phyloP scores from a whole-genome alignment of 2,113 vertebrate genomes.

The Cisticola juncidis region DNA sequence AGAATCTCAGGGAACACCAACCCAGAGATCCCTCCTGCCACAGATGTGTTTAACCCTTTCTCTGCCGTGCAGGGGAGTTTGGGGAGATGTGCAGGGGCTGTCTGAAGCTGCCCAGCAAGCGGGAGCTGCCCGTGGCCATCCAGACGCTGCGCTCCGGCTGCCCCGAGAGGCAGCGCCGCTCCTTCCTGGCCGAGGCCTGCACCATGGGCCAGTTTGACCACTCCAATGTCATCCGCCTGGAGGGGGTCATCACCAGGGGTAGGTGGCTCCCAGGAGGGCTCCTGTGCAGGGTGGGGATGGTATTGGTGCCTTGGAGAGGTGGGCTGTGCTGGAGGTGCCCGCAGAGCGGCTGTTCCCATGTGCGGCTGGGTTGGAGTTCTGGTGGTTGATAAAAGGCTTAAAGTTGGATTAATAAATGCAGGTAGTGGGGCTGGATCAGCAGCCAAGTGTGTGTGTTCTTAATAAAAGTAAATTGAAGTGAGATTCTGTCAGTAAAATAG shows the following conservation, averaged over 20 bases:
- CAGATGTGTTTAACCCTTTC: background rate
- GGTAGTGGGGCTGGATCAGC: background rate
- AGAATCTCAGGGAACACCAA: too few relatives aligned
- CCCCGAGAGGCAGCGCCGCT: conserved; percentile 84
- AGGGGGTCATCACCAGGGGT: conserved; percentile 94
- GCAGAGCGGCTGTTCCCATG: background rate
- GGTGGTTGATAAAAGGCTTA: background rate
- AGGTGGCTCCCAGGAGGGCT: background rate
- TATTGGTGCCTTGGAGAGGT: fast-evolving
- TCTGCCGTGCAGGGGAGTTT: conserved; percentile 81
- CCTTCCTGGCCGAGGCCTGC: conserved; percentile 87
- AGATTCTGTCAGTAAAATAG: background rate
- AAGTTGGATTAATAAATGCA: background rate
- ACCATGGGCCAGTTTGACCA: conserved; percentile 96
- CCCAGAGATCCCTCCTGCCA: too few relatives aligned
- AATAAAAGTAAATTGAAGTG: background rate
- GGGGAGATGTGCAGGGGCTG: conserved; percentile 89
- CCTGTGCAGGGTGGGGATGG: fast-evolving
- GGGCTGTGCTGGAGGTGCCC: background rate
- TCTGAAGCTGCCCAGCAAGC: conserved; percentile 90
- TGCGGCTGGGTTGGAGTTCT: background rate
- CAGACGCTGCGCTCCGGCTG: conserved; percentile 85
- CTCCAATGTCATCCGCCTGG: conserved; percentile 87
- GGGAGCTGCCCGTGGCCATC: conserved; percentile 89
- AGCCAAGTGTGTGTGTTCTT: background rate